Evolutionary conservation across 23 tunicate genomes (phyloP), one percentile per base, ranked within the genome.

Genomic region (Phallusia fumigata): DNA sequence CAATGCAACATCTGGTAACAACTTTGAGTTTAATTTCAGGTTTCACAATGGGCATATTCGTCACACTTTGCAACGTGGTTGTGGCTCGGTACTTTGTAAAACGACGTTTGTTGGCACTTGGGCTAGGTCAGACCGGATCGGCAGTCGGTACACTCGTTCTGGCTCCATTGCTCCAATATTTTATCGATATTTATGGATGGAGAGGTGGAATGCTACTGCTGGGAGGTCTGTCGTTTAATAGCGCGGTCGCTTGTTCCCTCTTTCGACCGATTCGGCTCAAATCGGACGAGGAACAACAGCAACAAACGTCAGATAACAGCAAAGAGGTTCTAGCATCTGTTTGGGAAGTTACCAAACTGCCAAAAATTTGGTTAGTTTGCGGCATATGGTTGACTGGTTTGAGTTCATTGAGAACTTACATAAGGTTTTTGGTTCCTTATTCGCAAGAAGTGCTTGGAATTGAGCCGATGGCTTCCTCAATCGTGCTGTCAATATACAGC

Each of bases 71-170:
- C 26, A 33, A 32, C 34, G 77, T 73, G 18, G 45, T 83, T 2
- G 30, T 83, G 15, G 33, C 79, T 33, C 51, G 86, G n/a, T 83
- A 83, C 40, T 83, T 83, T 44, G 79, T 30, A 35, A 83, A 73
- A 33, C 75, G 76, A 26, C 47, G 76, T 2, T n/a, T 64, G 52
- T 15, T 83, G 33, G 86, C 86, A 0, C 35, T 83, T 40, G 79
- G 86, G 26, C 15, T 83, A 5, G 32, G 36, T 0, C 65, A 74
- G 2, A 73, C 22, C 36, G 86, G 86, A 24, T 26, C 69, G 0
- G 35, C 78, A 40, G 24, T 83, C 13, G 86, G 86, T 36, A 83
- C 86, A 19, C 75, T 83, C 12, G 76, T 35, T 1, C 47, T 83
- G 65, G 86, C 86, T 16, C 86, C 86, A 0, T 49, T 74, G 26